Evolutionary conservation across 2,797 vertebrate species (phyloP), one percentile per base, ranked within the genome.

Genomic region (Mastacembelus armatus): DNA sequence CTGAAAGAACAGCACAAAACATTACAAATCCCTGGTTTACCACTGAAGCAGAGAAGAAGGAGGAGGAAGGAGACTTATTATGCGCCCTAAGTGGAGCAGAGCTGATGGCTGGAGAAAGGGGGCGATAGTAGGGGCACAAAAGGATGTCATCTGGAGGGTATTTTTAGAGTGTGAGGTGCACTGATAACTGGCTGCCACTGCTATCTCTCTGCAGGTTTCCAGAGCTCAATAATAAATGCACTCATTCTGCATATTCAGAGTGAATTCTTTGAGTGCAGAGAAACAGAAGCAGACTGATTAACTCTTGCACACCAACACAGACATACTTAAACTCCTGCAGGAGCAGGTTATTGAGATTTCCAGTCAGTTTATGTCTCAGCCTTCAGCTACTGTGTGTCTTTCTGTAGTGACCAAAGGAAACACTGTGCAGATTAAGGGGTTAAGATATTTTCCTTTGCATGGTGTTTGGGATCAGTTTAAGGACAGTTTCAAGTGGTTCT

Each of bases 131-230:
- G 61, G 73, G 76, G 57, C 84, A 81, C 81, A 84, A 78, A 85
- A 83, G 77, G 80, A 86, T 85, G 85, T 86, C 85, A 77, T 78
- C 73, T 71, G 51, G 7, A 16, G 60, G 71, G 65, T 89, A 89
- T 88, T 88, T 86, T 84, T 89, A 87, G 83, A 67, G 74, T 3
- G 52, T 68, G 71, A 87, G 83, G 80, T 78, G 71, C 77, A 24
- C 64, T 68, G 80, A 74, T 82, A 82, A 82, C 66, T 4, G 69
- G 71, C 71, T 73, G 42, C 78, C 48, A 32, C 36, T 78, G 60
- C 54, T 61, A 64, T 77, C 68, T 76, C 73, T 83, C 88, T 79
- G 69, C 78, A 84, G 85, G 73, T 86, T 71, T 59, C 63, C 55
- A 29, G 66, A n/a, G n/a, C n/a, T n/a, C 52, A 64, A 80, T 73